Conservation (phyloP, 2,797 vertebrate genomes). For the Bothrops alternatus region DNA sequence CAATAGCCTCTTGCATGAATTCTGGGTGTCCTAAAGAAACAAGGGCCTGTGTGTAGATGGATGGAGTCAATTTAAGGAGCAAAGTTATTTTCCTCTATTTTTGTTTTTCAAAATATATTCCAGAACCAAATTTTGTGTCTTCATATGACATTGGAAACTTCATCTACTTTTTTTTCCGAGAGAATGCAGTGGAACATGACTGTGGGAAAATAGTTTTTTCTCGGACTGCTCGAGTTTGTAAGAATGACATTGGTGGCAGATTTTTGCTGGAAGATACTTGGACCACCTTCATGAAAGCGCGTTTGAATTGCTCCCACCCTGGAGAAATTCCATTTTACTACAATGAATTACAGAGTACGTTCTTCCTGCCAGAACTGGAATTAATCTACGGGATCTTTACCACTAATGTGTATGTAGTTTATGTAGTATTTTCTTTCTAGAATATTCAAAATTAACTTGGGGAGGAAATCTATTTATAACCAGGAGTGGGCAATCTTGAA, state of each 20-base stretch:
- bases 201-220: slow-evolving; percentile 94
- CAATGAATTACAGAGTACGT: slow-evolving; percentile 93
- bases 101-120: slow-evolving; percentile 21
- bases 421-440: slow-evolving; percentile 18
- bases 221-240: slow-evolving; percentile 89
- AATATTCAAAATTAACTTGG: neutral
- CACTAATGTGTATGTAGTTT: slow-evolving; percentile 88
- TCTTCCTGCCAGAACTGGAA: slow-evolving; percentile 92
- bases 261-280: slow-evolving; percentile 96
- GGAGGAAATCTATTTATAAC: neutral
- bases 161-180: slow-evolving; percentile 97
- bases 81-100: neutral
- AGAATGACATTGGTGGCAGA: slow-evolving; percentile 94
- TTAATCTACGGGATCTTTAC: slow-evolving; percentile 96
- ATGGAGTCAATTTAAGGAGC: neutral
- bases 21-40: neutral
- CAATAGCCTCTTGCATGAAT: neutral
- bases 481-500: neutral
- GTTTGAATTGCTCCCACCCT: slow-evolving; percentile 92
- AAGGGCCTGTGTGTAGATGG: neutral
- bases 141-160: slow-evolving; percentile 96
- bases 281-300: slow-evolving; percentile 98
- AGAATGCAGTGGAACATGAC: slow-evolving; percentile 94
- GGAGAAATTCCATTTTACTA: slow-evolving; percentile 96
- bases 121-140: slow-evolving; percentile 97